Percentiles rank a stretch among this genome's conserved stretches.
phyloP scores from a whole-genome alignment of 2,888 invertebrate species.

The Tipula unca region DNA sequence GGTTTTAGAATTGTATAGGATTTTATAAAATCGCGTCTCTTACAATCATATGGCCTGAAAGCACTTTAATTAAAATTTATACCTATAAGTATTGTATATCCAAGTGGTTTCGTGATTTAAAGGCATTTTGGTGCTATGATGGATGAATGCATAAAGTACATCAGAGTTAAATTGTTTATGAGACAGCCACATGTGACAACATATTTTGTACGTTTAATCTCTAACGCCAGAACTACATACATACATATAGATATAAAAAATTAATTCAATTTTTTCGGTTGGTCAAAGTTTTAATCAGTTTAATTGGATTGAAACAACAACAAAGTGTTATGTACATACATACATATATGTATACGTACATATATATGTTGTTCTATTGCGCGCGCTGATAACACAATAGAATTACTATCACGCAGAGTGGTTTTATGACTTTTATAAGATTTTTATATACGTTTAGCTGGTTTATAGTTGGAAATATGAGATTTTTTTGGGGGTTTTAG shows the following conservation, averaged over 20 bases:
- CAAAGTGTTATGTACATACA: neutral
- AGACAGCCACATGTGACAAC: neutral
- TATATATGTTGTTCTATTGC: neutral
- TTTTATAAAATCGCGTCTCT: neutral
- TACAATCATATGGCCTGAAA: neutral
- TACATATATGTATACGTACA: neutral
- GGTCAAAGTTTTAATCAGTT: neutral
- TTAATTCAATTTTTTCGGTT: neutral
- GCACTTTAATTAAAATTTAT: neutral
- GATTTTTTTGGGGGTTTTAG: neutral
- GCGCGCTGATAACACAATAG: neutral
- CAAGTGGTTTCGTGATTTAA: neutral
- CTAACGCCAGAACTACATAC: neutral
- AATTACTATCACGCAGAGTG: neutral
- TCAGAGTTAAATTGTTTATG: neutral
- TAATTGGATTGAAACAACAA: neutral
- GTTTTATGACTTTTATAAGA: neutral
- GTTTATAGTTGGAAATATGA: neutral
- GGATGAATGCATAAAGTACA: neutral
- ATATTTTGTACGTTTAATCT: neutral
- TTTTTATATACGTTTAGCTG: neutral
- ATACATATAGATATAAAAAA: too few species aligned
- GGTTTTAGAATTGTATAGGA: neutral
- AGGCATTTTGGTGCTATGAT: neutral
- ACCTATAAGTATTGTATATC: neutral